These are phyloP conservation scores for Fukomys damarensis DNA, from an alignment of 2,113 vertebrate genomes.

Conservation along the genomic window DNA sequence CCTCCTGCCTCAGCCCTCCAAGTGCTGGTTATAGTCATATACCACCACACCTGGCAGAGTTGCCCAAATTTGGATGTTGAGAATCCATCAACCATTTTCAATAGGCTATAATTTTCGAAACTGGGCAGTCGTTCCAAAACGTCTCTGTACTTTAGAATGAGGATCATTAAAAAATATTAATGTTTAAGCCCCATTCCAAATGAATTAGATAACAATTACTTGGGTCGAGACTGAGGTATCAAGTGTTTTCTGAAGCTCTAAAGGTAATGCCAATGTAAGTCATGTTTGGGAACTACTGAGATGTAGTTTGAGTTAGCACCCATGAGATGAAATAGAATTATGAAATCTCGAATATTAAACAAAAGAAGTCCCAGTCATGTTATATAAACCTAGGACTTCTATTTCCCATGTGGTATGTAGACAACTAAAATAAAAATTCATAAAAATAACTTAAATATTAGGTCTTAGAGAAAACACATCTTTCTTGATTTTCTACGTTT, in stretches of 20 bases:
- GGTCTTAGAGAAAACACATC: background rate
- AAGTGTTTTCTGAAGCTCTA: background rate
- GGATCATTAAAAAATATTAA: background rate
- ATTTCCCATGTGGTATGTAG: background rate
- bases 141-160: background rate
- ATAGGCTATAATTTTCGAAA: background rate
- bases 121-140: background rate
- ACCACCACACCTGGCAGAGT: background rate
- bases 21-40: background rate
- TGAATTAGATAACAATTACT: background rate
- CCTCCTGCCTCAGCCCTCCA: background rate
- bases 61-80: background rate
- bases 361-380: background rate
- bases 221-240: background rate
- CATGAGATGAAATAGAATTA: background rate
- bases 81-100: background rate
- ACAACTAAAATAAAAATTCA: conserved; percentile 35
- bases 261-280: background rate
- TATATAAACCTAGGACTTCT: conserved; percentile 41
- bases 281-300: background rate
- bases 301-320: background rate
- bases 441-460: conserved; percentile 7
- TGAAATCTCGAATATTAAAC: background rate
- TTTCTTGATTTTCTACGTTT: background rate
- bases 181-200: conserved; percentile 43